A percentile compares a stretch with the other conserved stretches of the same genome.
Evolutionary conservation across 2,113 vertebrate species (phyloP).

Genomic region (cat (Felis catus)): F.catus_Fca126_mat1.0 CM031426.1:34526001-34526500

Average conservation of each 20-base stretch:
- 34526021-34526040: background rate
- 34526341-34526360: rapidly evolving
- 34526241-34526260: background rate
- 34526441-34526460: background rate
- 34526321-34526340: background rate
- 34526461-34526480: background rate
- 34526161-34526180: background rate
- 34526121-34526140: background rate
- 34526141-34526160: background rate
- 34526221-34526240: background rate
- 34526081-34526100: too few species aligned
- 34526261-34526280: background rate
- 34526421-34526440: too few species aligned
- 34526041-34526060: background rate
- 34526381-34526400: rapidly evolving
- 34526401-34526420: background rate
- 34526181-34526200: background rate
- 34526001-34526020: background rate
- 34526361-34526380: too few species aligned
- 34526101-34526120: too few species aligned
- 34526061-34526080: too few species aligned
- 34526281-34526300: rapidly evolving
- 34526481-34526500: background rate
- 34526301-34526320: rapidly evolving
- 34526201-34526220: background rate